Evolutionary conservation across 2,113 vertebrate genomes (phyloP), one percentile per base, ranked within the genome.

Genomic region (Heterotis niloticus): DNA sequence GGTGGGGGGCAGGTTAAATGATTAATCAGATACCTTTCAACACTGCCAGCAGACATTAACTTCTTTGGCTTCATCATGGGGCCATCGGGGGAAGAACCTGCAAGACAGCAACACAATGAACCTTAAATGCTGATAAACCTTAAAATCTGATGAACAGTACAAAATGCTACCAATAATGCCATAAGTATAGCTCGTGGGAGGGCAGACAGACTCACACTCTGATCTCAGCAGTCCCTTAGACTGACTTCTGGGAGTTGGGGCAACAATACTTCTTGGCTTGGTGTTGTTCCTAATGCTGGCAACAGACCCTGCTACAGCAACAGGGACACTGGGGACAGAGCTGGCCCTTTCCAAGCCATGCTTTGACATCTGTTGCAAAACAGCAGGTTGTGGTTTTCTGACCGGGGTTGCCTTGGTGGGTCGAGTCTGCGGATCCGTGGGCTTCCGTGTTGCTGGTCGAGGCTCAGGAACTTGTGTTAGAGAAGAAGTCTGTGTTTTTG

Each of bases 1-100:
- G 13, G 51, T 54, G 10, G 57, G 10, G 20, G 14, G 59, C 1
- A 3, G 59, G 59, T 20, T 2, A 44, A 4, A 62, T 62, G 59
- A 62, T 57, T 7, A 59, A 44, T 20, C 51, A 1, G 57, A 77
- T 93, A 99, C 97, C 95, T 93, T 76, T 91, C 93, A 83, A 85
- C 62, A 0, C 87, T 86, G n/a, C 85, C 80, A 66, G 82, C 78
- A 0, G 93, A 89, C 17, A 86, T 73, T 16, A 88, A 83, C 73
- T 84, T 88, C 83, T 90, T 91, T 26, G 89, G 88, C 44, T 86
- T 85, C 1, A 84, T 52, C 84, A 83, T 91, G 0, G 88, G 80
- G 1, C 81, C 0, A 1, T 84, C 93, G 64, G 87, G 79, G 17
- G 88, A 87, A 0, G 72, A 80, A 73, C 86, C 89, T 91, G 54